phyloP scores from a whole-genome alignment of 2,888 invertebrate genomes.

The Mythimna vitellina region DNA sequence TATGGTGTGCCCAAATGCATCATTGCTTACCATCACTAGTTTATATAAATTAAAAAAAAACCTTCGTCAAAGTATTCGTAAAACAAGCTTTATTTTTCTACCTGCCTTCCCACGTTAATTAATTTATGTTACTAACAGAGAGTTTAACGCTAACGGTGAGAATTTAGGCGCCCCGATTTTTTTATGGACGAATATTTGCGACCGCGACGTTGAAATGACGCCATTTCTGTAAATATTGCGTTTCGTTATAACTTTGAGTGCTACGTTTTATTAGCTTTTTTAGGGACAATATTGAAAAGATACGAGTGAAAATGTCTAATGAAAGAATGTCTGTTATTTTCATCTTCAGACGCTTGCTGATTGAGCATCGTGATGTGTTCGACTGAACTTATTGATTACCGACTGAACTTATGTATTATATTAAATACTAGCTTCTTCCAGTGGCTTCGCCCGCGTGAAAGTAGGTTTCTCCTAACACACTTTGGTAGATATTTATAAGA shows the following conservation, averaged over 20 bases:
- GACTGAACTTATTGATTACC: neutral
- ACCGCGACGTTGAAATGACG: slow-evolving; percentile 23
- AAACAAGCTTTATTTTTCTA: slow-evolving; percentile 25
- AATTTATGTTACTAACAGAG: slow-evolving; percentile 47
- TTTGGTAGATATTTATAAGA: too few species aligned
- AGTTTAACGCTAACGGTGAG: slow-evolving; percentile 47
- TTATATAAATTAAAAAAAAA: too few species aligned
- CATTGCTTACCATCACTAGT: too few species aligned
- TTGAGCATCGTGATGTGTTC: neutral
- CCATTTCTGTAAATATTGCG: slow-evolving; percentile 43
- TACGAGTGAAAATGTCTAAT: slow-evolving; percentile 22
- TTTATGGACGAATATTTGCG: slow-evolving; percentile 41
- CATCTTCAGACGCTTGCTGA: neutral
- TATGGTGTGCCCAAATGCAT: too few species aligned
- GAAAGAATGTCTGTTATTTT: neutral
- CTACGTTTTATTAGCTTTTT: slow-evolving; percentile 48
- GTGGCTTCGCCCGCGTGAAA: too few species aligned
- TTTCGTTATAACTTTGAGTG: slow-evolving; percentile 24
- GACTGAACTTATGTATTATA: too few species aligned
- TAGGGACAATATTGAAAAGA: slow-evolving; percentile 27
- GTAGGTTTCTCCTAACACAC: too few species aligned
- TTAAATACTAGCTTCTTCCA: too few species aligned
- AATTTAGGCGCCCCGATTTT: slow-evolving; percentile 39
- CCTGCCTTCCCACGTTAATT: slow-evolving; percentile 44
- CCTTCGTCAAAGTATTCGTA: slow-evolving; percentile 3